Percentiles rank a stretch among this genome's conserved stretches.
Evolutionary conservation across 2,113 vertebrate species (phyloP).

Genomic region (Hydrochoerus hydrochaeris): DNA sequence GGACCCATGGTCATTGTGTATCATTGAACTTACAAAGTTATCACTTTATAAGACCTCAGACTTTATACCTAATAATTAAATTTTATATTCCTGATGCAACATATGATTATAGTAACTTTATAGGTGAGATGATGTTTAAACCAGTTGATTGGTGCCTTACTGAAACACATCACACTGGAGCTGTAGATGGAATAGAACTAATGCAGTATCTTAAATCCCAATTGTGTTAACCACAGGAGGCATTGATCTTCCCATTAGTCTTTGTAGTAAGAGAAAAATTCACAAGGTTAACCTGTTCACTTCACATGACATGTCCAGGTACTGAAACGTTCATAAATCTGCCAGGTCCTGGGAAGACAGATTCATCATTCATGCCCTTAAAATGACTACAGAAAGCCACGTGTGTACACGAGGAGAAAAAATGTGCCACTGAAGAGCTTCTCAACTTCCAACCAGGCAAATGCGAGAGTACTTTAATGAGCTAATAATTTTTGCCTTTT

Average conservation of each 20-base stretch:
- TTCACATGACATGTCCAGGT: neutral
- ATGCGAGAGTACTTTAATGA: constrained; percentile 13
- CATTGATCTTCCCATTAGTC: no score
- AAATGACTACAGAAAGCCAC: constrained; percentile 47
- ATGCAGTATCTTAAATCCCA: no score
- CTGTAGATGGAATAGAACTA: no score
- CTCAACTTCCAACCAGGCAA: neutral
- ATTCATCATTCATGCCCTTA: constrained; percentile 44
- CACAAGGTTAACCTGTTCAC: no score
- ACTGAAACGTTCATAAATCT: constrained; percentile 35
- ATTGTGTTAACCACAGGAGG: no score
- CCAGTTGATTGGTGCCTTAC: no score
- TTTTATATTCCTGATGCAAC: constrained; percentile 62
- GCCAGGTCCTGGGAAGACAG: neutral
- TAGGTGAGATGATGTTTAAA: constrained; percentile 30
- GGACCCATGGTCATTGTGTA: neutral
- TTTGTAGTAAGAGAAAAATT: no score
- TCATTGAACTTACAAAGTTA: constrained; percentile 52
- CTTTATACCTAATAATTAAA: constrained; percentile 76
- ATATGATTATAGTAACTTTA: constrained; percentile 50
- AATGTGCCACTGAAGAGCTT: neutral
- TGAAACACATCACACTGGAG: no score
- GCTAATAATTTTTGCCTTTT: constrained; percentile 22
- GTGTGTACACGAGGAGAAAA: neutral
- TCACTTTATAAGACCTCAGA: constrained; percentile 38